phyloP scores from a whole-genome alignment of 2,888 invertebrate genomes.

The Trissolcus brochymenae region DNA sequence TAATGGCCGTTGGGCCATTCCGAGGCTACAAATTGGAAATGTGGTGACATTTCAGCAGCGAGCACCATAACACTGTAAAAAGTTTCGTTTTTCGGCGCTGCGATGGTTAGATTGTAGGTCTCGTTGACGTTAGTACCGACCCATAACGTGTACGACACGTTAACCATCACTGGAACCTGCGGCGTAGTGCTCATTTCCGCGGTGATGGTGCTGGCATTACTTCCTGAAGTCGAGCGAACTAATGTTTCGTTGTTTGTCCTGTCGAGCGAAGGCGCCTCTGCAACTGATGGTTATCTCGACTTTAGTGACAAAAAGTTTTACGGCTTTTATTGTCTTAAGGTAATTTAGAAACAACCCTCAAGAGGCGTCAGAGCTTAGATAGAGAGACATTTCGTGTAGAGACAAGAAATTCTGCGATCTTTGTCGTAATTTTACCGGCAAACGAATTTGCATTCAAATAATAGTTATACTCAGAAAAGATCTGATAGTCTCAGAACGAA shows the following conservation, averaged over 20 bases:
- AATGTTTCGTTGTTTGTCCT: slow-evolving; percentile 55
- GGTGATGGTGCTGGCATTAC: slow-evolving; percentile 49
- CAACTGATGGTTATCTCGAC: slow-evolving; percentile 44
- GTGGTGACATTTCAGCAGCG: slow-evolving; percentile 87
- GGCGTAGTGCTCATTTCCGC: slow-evolving; percentile 45
- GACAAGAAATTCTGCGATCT: no score
- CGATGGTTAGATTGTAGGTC: slow-evolving; percentile 85
- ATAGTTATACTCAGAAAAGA: no score
- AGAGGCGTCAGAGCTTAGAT: neutral
- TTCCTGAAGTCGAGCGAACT: slow-evolving; percentile 34
- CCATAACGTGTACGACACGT: slow-evolving; percentile 92
- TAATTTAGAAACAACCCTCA: slow-evolving; percentile 9
- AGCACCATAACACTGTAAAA: slow-evolving; percentile 87
- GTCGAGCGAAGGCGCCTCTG: slow-evolving; percentile 59
- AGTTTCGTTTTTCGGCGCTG: slow-evolving; percentile 84
- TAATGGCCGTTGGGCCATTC: slow-evolving; percentile 96
- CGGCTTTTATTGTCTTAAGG: slow-evolving; percentile 14
- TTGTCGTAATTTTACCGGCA: no score
- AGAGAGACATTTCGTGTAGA: neutral
- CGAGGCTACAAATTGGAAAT: slow-evolving; percentile 85
- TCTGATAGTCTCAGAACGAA: no score
- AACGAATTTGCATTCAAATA: no score
- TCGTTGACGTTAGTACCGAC: slow-evolving; percentile 91
- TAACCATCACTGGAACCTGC: slow-evolving; percentile 71
- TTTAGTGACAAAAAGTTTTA: slow-evolving; percentile 6